Evolutionary conservation across 2,888 invertebrate genomes (phyloP), one percentile per base, ranked within the genome.

Genomic region (Achlya flavicornis): DNA sequence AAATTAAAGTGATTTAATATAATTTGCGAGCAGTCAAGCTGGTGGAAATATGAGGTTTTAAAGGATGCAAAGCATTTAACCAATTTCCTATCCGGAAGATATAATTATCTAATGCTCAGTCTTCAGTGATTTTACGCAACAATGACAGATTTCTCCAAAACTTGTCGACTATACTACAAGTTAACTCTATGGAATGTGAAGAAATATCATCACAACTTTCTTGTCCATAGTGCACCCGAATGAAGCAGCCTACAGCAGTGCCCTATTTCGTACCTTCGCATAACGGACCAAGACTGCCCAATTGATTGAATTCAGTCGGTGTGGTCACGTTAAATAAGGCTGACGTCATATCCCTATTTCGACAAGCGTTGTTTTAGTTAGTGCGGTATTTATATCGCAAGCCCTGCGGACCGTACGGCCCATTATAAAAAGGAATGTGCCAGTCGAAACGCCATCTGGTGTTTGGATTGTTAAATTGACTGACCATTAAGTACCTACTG

Each of bases 341-440:
- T 79, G 79, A 81, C 78, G 76, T 80, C 74, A 81, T 71, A 71
- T 66, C 74, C 77, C 74, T 81, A 66, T 68, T 57, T 33, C 64
- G 53, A 53, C 53, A 63, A 66, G 66, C 38, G 58, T 57, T 63
- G 65, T 65, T 62, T 60, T 63, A 62, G 46, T 57, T 63, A 64
- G 72, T 65, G 71, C 64, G 69, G 70, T 79, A 81, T 78, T 80
- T 81, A 79, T 81, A 81, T 70, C 78, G 72, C 53, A 10, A 65
- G 78, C 78, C 78, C 80, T 81, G 72, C 70, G 67, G 48, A 48
- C 48, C 48, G 70, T 67, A 63, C 62, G 53, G 61, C 64, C 60
- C 48, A 60, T 57, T 65, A 61, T 65, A 67, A 66, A 63, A 64
- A 12, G 76, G 75, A 73, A 76, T 75, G 75, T 64, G 72, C 53